Base-by-base conservation (phyloP, 1,140 invertebrate species). In the Hycleus cichorii region DNA sequence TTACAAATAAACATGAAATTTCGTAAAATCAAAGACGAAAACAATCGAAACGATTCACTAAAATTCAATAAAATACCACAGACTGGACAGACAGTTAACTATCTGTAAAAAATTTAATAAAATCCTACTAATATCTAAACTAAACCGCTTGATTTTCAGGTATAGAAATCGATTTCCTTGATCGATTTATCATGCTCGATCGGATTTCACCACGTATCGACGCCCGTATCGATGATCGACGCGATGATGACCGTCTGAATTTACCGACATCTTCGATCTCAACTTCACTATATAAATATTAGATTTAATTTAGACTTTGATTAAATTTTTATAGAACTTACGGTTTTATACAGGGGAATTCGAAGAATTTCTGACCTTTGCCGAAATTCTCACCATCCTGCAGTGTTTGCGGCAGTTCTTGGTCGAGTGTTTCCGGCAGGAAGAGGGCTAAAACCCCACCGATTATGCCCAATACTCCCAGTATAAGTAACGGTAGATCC, bases 361-460 rank as follows among this genome's bases (percentile, higher is more conserved):
- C 87, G 81, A 86, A 89, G 59, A 91, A 83, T 63, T 78, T 81
- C 68, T 91, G 89, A 55, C 88, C 79, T 44, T 79, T 83, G 38
- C 90, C 90, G 67, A 93, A 93, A 61, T 88, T 80, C 76, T 93
- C 90, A 6, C 89, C 90, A 69, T 93, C 90, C 52, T 83, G 81
- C 1, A 93, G 70, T 0, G 89, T 90, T 67, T 91, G 88, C 0
- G 91, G 90, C 51, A 93, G 75, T 63, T 90, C 89, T 44, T 88
- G 83, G 64, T 88, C 82, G 59, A 91, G 76, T 0, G 91, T 93
- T 76, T 94, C 91, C 0, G 91, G 90, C 4, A 94, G 73, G 51
- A 90, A 82, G 0, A 93, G 77, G 12, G 85, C 81, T 2, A 92
- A 67, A 0, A 86, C 45, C 7, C 88, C 91, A 0, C 87, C 89